phyloP scores from a whole-genome alignment of 92 coral and sea anemone genomes.

The Umimayanthus kanabou region DNA sequence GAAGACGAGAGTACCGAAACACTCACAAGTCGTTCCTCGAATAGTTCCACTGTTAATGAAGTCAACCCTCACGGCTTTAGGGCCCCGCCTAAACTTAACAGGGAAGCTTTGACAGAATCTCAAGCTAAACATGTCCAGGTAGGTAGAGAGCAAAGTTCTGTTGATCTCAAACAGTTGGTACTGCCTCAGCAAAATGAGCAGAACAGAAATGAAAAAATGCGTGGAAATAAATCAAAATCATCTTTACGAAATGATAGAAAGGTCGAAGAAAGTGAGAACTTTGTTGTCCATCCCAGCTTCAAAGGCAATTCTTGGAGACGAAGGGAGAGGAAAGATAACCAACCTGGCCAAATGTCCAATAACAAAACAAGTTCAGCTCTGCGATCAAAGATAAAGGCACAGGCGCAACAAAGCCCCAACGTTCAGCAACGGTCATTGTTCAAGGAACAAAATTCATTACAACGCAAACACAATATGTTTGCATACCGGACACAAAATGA shows the following conservation, averaged over 20 bases:
- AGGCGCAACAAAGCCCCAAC: too few relatives aligned
- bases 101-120: not conserved
- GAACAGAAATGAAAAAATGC: not conserved
- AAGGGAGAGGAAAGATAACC: too few relatives aligned
- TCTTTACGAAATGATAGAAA: too few relatives aligned
- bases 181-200: not conserved
- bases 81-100: not conserved
- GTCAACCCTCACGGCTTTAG: not conserved
- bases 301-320: too few relatives aligned
- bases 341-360: too few relatives aligned
- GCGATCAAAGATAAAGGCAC: too few relatives aligned
- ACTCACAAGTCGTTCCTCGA: not conserved
- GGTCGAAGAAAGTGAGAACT: not conserved
- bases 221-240: not conserved
- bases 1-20: not conserved
- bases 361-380: too few relatives aligned
- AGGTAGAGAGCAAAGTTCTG: not conserved
- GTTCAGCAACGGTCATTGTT: too few relatives aligned
- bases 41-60: not conserved
- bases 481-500: too few relatives aligned
- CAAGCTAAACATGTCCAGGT: not conserved
- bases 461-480: too few relatives aligned
- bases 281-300: not conserved
- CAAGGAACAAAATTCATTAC: too few relatives aligned
- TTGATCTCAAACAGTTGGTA: not conserved